These are phyloP conservation scores for Xylocopa sonorina DNA, from an alignment of 1,140 invertebrate genomes.

Conservation along the genomic window DNA sequence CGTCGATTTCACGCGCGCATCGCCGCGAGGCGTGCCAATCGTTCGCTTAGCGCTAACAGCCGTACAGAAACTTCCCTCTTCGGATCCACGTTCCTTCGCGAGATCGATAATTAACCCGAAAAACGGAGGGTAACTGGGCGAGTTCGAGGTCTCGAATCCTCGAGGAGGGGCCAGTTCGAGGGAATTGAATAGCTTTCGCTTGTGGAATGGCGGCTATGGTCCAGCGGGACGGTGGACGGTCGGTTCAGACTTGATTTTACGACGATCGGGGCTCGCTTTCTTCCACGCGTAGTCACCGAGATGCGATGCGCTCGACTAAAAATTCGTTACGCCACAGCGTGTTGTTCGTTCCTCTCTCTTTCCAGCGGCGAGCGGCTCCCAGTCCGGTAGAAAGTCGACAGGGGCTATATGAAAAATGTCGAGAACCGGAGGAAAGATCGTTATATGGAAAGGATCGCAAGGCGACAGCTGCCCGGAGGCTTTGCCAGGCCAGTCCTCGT, in stretches of 20 bases:
- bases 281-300: background rate
- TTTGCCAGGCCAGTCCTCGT: slow-evolving; percentile 41
- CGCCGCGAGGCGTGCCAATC: slow-evolving; percentile 12
- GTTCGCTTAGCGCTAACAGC: background rate
- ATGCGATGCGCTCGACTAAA: slow-evolving; percentile 32
- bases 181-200: too few relatives aligned
- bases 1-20: slow-evolving; percentile 20
- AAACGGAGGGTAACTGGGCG: too few relatives aligned
- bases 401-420: slow-evolving; percentile 44
- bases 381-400: slow-evolving; percentile 45
- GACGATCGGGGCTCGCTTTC: too few relatives aligned
- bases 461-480: slow-evolving; percentile 53
- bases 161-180: too few relatives aligned
- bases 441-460: slow-evolving; percentile 54
- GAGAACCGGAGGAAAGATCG: slow-evolving; percentile 49
- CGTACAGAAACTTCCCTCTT: too few relatives aligned
- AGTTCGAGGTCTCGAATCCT: too few relatives aligned
- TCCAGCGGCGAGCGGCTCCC: background rate
- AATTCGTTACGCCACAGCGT: slow-evolving; percentile 30
- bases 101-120: slow-evolving; percentile 2
- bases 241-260: too few relatives aligned
- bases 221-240: too few relatives aligned
- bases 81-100: background rate
- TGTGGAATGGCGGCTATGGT: too few relatives aligned
- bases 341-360: slow-evolving; percentile 28